Evolutionary conservation across 1,140 invertebrate genomes (phyloP).

Genomic region (Patella vulgata): DNA sequence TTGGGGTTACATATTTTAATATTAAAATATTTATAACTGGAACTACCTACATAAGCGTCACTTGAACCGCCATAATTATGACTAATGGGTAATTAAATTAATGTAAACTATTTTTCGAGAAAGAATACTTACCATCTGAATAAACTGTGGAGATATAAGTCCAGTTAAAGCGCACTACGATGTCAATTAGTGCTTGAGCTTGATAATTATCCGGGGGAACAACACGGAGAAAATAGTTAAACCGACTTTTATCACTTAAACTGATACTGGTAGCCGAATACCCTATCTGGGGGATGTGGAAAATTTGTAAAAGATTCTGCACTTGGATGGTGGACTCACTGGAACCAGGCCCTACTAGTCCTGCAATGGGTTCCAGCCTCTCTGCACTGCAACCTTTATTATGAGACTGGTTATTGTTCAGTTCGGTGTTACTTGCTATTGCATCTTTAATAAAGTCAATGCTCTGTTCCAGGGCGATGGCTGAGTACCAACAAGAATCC

Average conservation of each 20-base stretch:
- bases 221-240: slow-evolving; percentile 82
- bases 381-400: slow-evolving; percentile 26
- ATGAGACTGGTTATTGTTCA: slow-evolving; percentile 14
- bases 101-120: no score
- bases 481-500: slow-evolving; percentile 84
- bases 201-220: slow-evolving; percentile 86
- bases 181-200: slow-evolving; percentile 79
- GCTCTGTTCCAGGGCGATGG: slow-evolving; percentile 81
- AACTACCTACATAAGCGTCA: no score
- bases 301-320: slow-evolving; percentile 84
- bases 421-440: slow-evolving; percentile 61
- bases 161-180: slow-evolving; percentile 81
- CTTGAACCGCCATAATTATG: no score
- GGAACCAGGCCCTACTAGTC: slow-evolving; percentile 78
- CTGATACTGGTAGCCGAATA: slow-evolving; percentile 84
- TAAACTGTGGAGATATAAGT: slow-evolving; percentile 85
- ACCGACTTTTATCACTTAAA: slow-evolving; percentile 81
- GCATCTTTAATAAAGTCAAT: slow-evolving; percentile 80
- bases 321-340: slow-evolving; percentile 78
- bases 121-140: slow-evolving; percentile 81
- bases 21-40: no score
- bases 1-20: no score
- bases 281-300: slow-evolving; percentile 83
- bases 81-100: no score
- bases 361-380: slow-evolving; percentile 70